phyloP scores from a whole-genome alignment of 2,113 vertebrate species.

The Bos indicus region DNA sequence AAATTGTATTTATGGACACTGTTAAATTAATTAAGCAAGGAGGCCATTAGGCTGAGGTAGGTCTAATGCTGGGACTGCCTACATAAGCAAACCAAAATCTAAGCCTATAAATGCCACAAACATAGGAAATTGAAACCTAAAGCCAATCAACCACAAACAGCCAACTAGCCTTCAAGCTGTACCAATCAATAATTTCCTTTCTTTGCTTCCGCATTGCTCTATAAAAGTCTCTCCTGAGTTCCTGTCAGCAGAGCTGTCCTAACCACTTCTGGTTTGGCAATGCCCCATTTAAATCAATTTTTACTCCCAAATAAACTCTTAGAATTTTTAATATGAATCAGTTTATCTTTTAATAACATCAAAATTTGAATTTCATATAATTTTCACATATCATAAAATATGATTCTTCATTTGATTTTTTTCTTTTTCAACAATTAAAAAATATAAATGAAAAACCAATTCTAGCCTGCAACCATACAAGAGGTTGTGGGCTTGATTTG shows the following conservation, averaged over 20 bases:
- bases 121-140: background rate
- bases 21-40: background rate
- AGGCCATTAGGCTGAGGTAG: background rate
- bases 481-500: background rate
- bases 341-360: background rate
- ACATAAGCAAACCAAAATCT: background rate
- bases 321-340: background rate
- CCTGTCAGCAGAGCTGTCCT: background rate
- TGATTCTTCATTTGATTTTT: background rate
- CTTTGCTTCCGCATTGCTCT: background rate
- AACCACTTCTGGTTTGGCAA: fast-evolving
- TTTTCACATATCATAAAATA: background rate
- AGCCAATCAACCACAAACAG: background rate
- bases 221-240: background rate
- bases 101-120: background rate
- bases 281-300: background rate
- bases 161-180: background rate
- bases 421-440: background rate
- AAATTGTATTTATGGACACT: background rate
- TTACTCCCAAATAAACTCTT: background rate
- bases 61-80: background rate
- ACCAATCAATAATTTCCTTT: background rate
- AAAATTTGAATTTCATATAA: background rate
- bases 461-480: background rate
- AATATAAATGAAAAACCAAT: background rate